These are phyloP conservation scores for Cenopis cana DNA, from an alignment of 2,888 invertebrate species.

Conservation along the genomic window DNA sequence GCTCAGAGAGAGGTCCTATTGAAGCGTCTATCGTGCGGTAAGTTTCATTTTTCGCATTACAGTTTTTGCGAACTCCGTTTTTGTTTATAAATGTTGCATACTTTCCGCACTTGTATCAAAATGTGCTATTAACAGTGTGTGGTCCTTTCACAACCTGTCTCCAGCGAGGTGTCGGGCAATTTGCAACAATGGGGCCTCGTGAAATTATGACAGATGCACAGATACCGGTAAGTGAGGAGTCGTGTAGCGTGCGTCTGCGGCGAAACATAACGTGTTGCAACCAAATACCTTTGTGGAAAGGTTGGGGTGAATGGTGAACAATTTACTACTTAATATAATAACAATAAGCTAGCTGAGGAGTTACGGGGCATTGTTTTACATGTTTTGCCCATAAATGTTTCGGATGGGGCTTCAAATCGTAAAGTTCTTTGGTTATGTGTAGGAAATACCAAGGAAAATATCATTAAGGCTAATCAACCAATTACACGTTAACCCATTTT, in stretches of 20 bases:
- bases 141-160: slow-evolving; percentile 11
- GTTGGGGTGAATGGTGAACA: slow-evolving; percentile 57
- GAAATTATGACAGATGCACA: slow-evolving; percentile 41
- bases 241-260: slow-evolving; percentile 54
- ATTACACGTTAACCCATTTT: background rate
- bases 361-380: slow-evolving; percentile 27
- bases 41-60: no score
- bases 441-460: background rate
- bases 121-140: slow-evolving; percentile 13
- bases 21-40: no score
- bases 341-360: background rate
- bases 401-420: background rate
- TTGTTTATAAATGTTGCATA: no score
- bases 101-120: no score
- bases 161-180: slow-evolving; percentile 28
- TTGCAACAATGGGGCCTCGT: slow-evolving; percentile 39
- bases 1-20: no score
- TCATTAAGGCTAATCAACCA: background rate
- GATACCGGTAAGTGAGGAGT: slow-evolving; percentile 57
- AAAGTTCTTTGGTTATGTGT: background rate
- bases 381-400: slow-evolving; percentile 8
- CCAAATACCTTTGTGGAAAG: slow-evolving; percentile 59
- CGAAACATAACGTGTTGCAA: slow-evolving; percentile 54
- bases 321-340: slow-evolving; percentile 38
- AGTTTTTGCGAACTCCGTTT: no score